phyloP scores from a whole-genome alignment of 2,797 vertebrate genomes.

The Peromyscus attwateri region DNA sequence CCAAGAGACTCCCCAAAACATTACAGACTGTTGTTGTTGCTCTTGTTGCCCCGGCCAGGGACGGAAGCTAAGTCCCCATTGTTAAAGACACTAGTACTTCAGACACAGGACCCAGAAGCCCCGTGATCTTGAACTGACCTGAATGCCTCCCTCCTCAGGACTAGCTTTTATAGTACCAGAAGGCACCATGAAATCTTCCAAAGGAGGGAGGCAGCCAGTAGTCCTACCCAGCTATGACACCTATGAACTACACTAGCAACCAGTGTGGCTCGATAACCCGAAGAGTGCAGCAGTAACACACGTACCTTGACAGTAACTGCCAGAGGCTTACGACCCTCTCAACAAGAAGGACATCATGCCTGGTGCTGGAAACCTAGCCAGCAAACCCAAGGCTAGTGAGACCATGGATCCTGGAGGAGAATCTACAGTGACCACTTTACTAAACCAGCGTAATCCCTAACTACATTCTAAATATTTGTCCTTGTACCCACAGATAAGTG shows the following conservation, averaged over 20 bases:
- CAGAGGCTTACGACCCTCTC: not conserved
- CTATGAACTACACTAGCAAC: not conserved
- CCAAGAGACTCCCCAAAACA: not conserved
- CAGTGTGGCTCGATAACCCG: not conserved
- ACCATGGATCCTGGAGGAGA: no score
- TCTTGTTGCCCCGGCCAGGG: not conserved
- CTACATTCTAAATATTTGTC: not conserved
- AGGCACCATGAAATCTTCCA: not conserved
- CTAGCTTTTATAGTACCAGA: not conserved
- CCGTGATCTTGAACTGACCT: not conserved
- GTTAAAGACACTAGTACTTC: not conserved
- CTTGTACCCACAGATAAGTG: no score
- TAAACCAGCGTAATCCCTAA: not conserved
- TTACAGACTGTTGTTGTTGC: not conserved
- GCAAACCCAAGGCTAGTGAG: not conserved
- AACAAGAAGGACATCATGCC: not conserved
- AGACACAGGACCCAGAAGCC: not conserved
- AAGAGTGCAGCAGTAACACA: not conserved
- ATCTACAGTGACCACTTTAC: not conserved
- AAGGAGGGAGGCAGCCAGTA: not conserved
- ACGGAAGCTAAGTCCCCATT: not conserved
- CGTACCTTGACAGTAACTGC: not conserved
- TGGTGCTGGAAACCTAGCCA: not conserved
- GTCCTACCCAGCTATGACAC: not conserved
- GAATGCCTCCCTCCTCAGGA: not conserved